phyloP scores from a whole-genome alignment of 2,113 vertebrate species.

The Corythornis madagascariensis region DNA sequence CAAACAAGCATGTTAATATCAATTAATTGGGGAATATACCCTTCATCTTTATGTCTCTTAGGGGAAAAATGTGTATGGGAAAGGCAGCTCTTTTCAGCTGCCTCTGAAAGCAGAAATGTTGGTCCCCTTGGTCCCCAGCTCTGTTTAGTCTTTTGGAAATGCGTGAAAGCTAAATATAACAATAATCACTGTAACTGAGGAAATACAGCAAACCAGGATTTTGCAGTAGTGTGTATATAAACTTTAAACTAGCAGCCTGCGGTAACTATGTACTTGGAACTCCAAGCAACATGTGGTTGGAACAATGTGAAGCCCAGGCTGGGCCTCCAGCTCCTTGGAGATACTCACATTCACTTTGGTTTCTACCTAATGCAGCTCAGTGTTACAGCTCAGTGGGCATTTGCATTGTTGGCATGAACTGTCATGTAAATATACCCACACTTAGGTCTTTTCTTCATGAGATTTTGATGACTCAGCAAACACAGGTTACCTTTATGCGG shows the following conservation, averaged over 20 bases:
- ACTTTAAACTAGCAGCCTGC: not conserved
- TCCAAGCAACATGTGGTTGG: not conserved
- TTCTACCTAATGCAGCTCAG: not conserved
- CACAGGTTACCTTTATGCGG: not conserved
- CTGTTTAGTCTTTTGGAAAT: not conserved
- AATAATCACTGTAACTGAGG: not conserved
- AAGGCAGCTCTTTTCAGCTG: not conserved
- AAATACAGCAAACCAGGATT: not conserved
- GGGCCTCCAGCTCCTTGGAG: not conserved
- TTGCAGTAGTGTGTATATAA: not conserved
- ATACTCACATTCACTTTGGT: not conserved
- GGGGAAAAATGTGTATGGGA: not conserved
- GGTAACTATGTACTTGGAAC: not conserved
- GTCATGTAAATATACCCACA: not conserved
- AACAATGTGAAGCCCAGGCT: not conserved
- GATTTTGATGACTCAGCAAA: not conserved
- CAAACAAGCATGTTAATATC: not conserved
- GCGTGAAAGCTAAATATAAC: not conserved
- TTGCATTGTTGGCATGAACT: not conserved
- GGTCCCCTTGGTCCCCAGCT: not conserved
- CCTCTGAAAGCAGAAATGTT: not conserved
- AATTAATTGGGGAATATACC: accelerated
- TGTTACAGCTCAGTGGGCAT: not conserved
- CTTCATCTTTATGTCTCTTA: not conserved
- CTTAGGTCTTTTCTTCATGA: not conserved